Conservation (phyloP, 2,797 vertebrate genomes). For the Phylloscopus collybita region DNA sequence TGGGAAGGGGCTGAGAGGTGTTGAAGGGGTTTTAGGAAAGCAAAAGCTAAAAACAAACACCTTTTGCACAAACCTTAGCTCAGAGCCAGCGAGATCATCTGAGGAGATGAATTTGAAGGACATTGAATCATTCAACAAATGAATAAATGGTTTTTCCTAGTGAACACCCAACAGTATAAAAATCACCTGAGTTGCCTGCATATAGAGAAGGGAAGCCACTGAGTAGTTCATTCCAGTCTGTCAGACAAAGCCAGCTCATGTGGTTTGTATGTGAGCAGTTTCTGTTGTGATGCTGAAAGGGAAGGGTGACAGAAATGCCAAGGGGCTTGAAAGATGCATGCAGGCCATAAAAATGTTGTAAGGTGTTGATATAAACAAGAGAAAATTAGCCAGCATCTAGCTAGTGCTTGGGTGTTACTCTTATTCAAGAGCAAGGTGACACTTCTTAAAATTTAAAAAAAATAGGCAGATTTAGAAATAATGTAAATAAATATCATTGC, state of each 20-base stretch:
- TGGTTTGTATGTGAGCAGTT: not conserved
- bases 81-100: not conserved
- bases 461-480: not conserved
- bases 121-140: not conserved
- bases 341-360: not conserved
- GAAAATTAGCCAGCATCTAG: not conserved
- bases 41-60: not conserved
- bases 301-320: not conserved
- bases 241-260: not conserved
- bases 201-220: not conserved
- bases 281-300: not conserved
- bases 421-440: not conserved
- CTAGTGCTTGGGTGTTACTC: not conserved
- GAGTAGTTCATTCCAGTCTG: not conserved
- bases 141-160: not conserved
- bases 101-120: conserved; percentile 27
- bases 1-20: not conserved
- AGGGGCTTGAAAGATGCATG: not conserved
- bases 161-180: not conserved
- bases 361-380: not conserved
- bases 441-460: not conserved
- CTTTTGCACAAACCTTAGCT: not conserved
- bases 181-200: not conserved
- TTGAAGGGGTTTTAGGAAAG: not conserved
- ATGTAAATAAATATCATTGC: not conserved